Conservation (phyloP, 2,797 vertebrate genomes). For the Tadarida brasiliensis region DNA sequence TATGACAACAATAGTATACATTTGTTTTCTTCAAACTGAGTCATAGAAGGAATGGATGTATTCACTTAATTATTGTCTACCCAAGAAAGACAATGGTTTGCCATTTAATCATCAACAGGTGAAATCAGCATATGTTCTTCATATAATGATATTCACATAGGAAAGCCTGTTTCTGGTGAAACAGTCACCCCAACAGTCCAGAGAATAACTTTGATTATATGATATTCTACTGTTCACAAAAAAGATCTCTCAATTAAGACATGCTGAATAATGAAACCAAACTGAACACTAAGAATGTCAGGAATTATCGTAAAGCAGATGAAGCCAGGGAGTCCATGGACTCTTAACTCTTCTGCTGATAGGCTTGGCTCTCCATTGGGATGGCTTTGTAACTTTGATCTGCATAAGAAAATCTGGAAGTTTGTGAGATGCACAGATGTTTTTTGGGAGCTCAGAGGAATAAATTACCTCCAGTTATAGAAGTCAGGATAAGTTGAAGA, state of each 20-base stretch:
- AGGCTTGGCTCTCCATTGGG: accelerated
- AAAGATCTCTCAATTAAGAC: neutral
- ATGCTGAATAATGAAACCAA: neutral
- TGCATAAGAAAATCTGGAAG: neutral
- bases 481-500: neutral
- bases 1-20: neutral
- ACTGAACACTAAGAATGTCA: too few relatives aligned
- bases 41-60: neutral
- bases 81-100: neutral
- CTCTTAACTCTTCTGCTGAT: neutral
- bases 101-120: neutral
- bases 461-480: neutral
- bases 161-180: neutral
- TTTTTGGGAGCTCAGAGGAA: neutral
- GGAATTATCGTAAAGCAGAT: neutral
- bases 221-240: neutral
- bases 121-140: neutral
- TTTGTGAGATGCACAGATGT: neutral
- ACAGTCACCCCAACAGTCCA: neutral
- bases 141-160: neutral
- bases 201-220: neutral
- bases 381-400: neutral
- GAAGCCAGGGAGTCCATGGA: neutral
- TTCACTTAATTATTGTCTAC: neutral
- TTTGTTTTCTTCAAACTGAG: neutral